Evolutionary conservation across 2,113 vertebrate genomes (phyloP).

Genomic region (Ciconia stormi): DNA sequence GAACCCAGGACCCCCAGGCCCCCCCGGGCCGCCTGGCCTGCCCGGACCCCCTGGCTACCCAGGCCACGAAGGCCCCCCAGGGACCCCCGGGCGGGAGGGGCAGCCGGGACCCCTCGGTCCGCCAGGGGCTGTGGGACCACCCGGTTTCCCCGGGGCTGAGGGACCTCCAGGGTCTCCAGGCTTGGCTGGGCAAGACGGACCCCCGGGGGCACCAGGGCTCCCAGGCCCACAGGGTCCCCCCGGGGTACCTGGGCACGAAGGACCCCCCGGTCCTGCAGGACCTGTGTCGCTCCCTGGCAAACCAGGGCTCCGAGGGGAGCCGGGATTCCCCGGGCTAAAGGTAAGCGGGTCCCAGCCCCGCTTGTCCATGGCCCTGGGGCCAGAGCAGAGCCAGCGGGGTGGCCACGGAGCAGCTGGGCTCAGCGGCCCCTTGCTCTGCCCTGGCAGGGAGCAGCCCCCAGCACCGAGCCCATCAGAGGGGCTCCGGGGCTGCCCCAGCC

Average conservation of each 20-base stretch:
- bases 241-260: conserved; percentile 8
- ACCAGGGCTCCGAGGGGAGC: conserved; percentile 50
- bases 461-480: rapidly evolving
- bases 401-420: neutral
- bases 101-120: conserved; percentile 30
- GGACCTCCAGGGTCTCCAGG: conserved; percentile 38
- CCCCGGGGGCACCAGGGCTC: neutral
- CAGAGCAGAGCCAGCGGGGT: neutral
- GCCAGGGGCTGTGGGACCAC: conserved; percentile 34
- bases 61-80: conserved; percentile 22
- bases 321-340: conserved; percentile 36
- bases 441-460: neutral
- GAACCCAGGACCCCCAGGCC: conserved; percentile 12
- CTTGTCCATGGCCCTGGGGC: neutral
- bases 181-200: neutral
- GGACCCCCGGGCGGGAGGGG: conserved; percentile 49
- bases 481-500: neutral
- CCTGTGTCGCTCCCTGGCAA: neutral
- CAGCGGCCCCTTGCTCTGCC: rapidly evolving
- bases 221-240: conserved; percentile 40
- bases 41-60: conserved; percentile 33
- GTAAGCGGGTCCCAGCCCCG: neutral
- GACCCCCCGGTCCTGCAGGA: conserved; percentile 21
- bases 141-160: conserved; percentile 34
- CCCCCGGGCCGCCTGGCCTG: neutral